These are phyloP conservation scores for Phenganax subtilis DNA, from an alignment of 92 coral and sea anemone species.

Conservation along the genomic window DNA sequence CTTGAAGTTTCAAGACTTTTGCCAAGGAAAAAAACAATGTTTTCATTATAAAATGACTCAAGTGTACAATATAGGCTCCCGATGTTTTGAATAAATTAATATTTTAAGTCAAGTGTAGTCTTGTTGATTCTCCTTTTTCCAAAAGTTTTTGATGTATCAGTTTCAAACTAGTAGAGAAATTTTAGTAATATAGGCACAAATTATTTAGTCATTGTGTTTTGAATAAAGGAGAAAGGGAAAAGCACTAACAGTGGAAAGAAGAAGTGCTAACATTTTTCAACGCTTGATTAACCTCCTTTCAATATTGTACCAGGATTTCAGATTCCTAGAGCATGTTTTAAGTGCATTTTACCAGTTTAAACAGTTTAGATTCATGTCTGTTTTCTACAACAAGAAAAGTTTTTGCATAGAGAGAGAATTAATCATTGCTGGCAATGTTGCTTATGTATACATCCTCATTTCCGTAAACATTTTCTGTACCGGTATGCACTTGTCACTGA, in stretches of 20 bases:
- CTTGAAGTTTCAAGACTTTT: background rate
- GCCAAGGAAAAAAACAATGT: background rate
- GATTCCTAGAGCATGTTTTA: background rate
- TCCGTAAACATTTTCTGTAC: constrained; percentile 10
- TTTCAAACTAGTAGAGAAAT: background rate
- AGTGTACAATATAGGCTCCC: constrained; percentile 1
- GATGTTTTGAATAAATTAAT: background rate
- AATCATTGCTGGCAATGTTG: background rate
- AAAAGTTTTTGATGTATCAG: background rate
- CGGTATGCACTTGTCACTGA: background rate
- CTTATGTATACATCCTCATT: background rate
- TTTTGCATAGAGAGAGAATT: background rate
- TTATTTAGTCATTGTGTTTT: no score
- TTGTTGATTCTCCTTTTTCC: background rate
- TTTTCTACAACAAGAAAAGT: background rate
- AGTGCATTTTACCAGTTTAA: background rate
- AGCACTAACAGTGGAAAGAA: no score
- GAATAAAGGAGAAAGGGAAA: no score
- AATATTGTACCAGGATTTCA: background rate
- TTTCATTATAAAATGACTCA: background rate
- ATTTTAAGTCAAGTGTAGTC: constrained; percentile 9
- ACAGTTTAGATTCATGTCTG: background rate
- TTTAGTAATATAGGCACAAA: background rate
- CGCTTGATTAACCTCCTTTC: background rate
- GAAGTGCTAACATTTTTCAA: background rate